phyloP scores from a whole-genome alignment of 2,113 vertebrate species.

The Cephalopterus ornatus region DNA sequence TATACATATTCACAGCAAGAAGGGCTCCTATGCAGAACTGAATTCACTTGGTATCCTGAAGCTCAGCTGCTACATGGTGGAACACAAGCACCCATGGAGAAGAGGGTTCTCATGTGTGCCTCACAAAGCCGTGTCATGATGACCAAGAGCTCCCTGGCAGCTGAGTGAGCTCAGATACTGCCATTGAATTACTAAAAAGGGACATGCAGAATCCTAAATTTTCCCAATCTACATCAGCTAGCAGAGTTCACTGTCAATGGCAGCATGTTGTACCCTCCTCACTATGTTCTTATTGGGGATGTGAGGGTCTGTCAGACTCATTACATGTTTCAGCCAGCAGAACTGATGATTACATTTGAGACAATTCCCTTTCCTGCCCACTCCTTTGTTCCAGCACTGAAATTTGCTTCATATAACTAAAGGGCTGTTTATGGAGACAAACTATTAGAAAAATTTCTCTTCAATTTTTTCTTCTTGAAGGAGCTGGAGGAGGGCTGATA shows the following conservation, averaged over 20 bases:
- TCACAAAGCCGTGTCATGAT: not conserved
- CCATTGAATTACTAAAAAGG: not conserved
- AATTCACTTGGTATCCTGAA: not conserved
- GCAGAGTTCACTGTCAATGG: not conserved
- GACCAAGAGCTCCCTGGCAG: not conserved
- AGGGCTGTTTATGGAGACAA: not conserved
- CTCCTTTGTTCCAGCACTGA: not conserved
- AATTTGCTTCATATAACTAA: not conserved
- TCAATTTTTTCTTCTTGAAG: not conserved
- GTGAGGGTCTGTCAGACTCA: not conserved
- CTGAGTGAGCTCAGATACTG: not conserved
- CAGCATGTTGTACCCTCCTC: not conserved
- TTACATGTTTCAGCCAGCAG: not conserved
- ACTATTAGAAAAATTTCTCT: not conserved
- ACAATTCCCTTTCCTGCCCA: not conserved
- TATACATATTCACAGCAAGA: not conserved
- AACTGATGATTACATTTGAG: not conserved
- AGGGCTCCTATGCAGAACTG: not conserved
- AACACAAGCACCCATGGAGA: not conserved
- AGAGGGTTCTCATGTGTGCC: not conserved
- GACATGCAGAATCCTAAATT: not conserved
- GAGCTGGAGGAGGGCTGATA: not conserved
- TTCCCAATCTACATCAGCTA: not conserved
- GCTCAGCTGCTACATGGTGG: not conserved
- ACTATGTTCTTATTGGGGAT: rapidly evolving